Conservation (phyloP, 2,888 invertebrate species). For the Alitta virens region DNA sequence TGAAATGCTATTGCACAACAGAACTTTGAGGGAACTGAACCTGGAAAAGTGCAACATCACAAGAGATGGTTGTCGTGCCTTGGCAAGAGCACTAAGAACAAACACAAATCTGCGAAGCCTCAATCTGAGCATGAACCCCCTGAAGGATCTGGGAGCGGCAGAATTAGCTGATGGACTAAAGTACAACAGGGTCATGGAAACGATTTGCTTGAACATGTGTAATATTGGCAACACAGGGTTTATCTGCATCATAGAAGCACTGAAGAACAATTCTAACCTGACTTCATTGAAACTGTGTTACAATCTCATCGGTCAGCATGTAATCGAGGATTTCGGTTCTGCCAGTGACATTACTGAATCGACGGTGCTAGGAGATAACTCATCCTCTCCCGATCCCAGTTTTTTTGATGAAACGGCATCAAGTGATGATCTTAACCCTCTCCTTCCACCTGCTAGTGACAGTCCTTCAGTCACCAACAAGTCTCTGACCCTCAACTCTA, state of each 20-base stretch:
- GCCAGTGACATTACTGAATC: not conserved
- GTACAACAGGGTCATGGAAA: conserved; percentile 40
- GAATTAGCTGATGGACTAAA: conserved; percentile 45
- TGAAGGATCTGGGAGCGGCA: conserved; percentile 42
- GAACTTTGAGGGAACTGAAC: conserved; percentile 43
- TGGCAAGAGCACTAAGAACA: conserved; percentile 44
- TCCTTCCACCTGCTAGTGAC: not conserved
- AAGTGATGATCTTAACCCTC: not conserved
- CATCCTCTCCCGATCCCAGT: not conserved
- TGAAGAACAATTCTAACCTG: conserved; percentile 44
- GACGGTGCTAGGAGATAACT: not conserved
- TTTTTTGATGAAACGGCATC: not conserved
- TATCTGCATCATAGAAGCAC: conserved; percentile 42
- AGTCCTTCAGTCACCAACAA: not conserved
- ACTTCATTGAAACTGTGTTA: conserved; percentile 50
- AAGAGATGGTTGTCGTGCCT: conserved; percentile 36
- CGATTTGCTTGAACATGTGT: conserved; percentile 53
- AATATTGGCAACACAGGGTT: conserved; percentile 51
- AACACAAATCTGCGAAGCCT: conserved; percentile 39
- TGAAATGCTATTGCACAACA: conserved; percentile 42
- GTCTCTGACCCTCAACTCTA: not conserved
- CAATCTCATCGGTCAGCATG: conserved; percentile 45
- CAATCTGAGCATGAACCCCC: conserved; percentile 49
- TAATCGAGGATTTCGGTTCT: not conserved
- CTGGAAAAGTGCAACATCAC: conserved; percentile 51